These are phyloP conservation scores for Gymnopithys bicolor DNA, from an alignment of 2,797 vertebrate genomes.

Conservation along the genomic window DNA sequence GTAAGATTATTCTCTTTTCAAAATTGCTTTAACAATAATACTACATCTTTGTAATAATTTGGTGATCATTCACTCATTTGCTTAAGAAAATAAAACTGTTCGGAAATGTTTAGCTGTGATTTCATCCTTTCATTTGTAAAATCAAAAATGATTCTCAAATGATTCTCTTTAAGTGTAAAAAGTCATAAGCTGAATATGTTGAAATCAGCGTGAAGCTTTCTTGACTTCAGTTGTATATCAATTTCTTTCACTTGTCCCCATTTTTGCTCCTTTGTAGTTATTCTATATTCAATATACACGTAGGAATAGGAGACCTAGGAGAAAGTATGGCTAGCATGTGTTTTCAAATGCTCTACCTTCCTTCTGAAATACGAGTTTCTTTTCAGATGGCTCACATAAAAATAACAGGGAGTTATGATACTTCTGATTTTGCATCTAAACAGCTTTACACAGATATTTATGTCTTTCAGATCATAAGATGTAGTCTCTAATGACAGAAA, in stretches of 20 bases:
- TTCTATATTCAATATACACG: not conserved
- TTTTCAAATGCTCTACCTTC: not conserved
- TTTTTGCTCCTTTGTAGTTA: not conserved
- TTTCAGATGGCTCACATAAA: not conserved
- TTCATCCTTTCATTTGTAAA: not conserved
- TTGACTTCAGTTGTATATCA: not conserved
- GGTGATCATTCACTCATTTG: rapidly evolving
- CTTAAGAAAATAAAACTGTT: not conserved
- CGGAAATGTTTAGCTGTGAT: not conserved
- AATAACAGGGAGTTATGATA: not conserved
- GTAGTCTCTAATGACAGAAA: not conserved
- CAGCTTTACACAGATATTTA: not conserved
- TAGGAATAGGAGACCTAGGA: not conserved
- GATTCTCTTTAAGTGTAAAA: not conserved
- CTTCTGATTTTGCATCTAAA: not conserved
- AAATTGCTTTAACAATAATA: not conserved
- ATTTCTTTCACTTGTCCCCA: not conserved
- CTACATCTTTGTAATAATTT: not conserved
- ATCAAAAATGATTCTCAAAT: not conserved
- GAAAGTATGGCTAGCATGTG: not conserved
- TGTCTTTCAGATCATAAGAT: not conserved
- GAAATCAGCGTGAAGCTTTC: not conserved
- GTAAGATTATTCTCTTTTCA: not conserved
- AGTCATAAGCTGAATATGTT: not conserved
- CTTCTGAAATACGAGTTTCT: not conserved